These are phyloP conservation scores for Subanguina moxae DNA, from an alignment of 1,140 invertebrate genomes.

Conservation along the genomic window DNA sequence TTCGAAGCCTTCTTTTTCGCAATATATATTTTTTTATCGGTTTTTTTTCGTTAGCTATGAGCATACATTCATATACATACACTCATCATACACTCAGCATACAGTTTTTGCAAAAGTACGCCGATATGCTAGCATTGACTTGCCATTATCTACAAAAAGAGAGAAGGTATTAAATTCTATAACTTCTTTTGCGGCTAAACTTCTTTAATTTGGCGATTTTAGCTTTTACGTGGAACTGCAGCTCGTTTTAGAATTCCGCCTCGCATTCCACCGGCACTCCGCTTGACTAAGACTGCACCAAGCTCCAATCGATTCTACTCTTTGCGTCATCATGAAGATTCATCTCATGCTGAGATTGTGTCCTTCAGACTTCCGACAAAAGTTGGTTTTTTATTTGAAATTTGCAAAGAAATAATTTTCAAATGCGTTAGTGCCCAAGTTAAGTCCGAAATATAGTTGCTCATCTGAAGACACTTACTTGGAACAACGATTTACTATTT, in stretches of 20 bases:
- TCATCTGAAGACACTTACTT: constrained; percentile 22
- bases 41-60: too few species aligned
- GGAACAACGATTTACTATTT: constrained; percentile 24
- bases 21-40: too few species aligned
- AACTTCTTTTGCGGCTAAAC: background rate
- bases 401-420: background rate
- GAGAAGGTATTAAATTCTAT: constrained; percentile 16
- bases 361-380: constrained; percentile 24
- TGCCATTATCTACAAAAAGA: constrained; percentile 23
- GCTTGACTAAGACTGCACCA: constrained; percentile 18
- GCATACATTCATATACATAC: too few species aligned
- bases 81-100: too few species aligned
- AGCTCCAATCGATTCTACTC: constrained; percentile 8
- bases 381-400: constrained; percentile 8
- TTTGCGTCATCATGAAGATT: constrained; percentile 12
- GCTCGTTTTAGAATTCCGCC: constrained; percentile 17
- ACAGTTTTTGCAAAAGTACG: too few species aligned
- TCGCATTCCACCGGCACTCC: constrained; percentile 15
- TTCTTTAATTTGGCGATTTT: background rate
- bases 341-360: constrained; percentile 22
- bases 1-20: too few species aligned
- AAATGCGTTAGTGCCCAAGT: constrained; percentile 13
- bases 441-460: background rate
- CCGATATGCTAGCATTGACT: too few species aligned
- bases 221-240: constrained; percentile 24